Base-by-base conservation (phyloP, 2,888 invertebrate species). In the Polydrusus tereticollis region DNA sequence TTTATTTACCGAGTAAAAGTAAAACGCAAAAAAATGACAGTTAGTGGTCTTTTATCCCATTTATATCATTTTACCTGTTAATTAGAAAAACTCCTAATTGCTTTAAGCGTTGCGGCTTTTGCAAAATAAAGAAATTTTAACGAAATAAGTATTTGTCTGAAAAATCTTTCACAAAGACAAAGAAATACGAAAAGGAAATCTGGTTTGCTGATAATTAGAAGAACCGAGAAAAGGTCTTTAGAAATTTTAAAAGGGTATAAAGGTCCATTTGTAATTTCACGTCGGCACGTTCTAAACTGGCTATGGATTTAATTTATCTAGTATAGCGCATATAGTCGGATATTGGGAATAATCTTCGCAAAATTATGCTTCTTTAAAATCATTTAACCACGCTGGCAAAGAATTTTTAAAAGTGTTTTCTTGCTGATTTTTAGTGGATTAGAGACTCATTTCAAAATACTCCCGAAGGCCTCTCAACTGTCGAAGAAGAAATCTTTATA, bases 21-120 rank as follows among this genome's bases (percentile, higher is more conserved):
- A 20, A 45, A 45, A 20, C 45, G 2, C 20, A 23, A n/a, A 10
- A 47, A 45, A 45, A 57, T 45, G 1, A 52, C 16, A 64, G 55
- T 41, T 55, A 52, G 38, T 41, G 38, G 41, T 12, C 23, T 21
- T 21, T 41, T 26, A 4, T 16, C 38, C 38, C 57, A 14, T 21
- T 33, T 47, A 23, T 67, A 36, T 59, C n/a, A 12, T 67, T 50
- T 50, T 38, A 21, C 59, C 47, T 59, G 26, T 52, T 62, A 68
- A 68, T 68, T 69, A 69, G 62, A 62, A 59, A 62, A 60, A 55
- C 55, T 69, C 52, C 59, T 69, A 69, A 69, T 69, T 69, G 69
- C 62, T 62, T 62, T 62, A 62, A 62, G 41, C 69, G 29, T 60
- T 69, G 52, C 55, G 38, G 36, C 60, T 68, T 50, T 69, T 36